phyloP scores from a whole-genome alignment of 1,140 invertebrate species.

The Choristoneura fumiferana region DNA sequence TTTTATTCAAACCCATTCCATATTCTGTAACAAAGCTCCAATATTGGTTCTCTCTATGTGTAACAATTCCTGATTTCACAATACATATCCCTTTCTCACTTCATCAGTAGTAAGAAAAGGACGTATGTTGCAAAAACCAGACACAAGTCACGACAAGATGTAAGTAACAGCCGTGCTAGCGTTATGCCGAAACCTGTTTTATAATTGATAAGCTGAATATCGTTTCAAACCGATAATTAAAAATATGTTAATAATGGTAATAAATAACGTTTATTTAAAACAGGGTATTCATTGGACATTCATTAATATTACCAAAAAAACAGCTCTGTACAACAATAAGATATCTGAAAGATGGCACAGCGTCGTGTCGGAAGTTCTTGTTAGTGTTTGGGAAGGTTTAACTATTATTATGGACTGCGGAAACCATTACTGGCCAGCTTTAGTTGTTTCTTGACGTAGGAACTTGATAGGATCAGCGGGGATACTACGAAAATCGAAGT shows the following conservation, averaged over 20 bases:
- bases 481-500: no score
- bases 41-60: no score
- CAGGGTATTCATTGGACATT: background rate
- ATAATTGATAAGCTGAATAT: slow-evolving; percentile 1
- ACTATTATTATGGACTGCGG: slow-evolving; percentile 20
- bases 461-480: no score
- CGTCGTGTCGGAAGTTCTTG: slow-evolving; percentile 54
- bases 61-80: no score
- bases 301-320: slow-evolving; percentile 10
- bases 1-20: no score
- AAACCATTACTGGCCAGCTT: slow-evolving; percentile 53
- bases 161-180: no score
- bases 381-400: slow-evolving; percentile 36
- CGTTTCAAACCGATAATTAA: slow-evolving; percentile 8
- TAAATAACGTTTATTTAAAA: slow-evolving; percentile 10
- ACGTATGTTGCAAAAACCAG: no score
- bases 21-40: no score
- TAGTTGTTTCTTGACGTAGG: no score
- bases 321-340: slow-evolving; percentile 10
- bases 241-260: slow-evolving; percentile 11
- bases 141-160: no score
- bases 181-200: background rate
- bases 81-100: no score
- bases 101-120: no score
- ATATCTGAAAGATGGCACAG: slow-evolving; percentile 61